Conservation (phyloP, 2,113 vertebrate species). For the Vulpes lagopus region DNA sequence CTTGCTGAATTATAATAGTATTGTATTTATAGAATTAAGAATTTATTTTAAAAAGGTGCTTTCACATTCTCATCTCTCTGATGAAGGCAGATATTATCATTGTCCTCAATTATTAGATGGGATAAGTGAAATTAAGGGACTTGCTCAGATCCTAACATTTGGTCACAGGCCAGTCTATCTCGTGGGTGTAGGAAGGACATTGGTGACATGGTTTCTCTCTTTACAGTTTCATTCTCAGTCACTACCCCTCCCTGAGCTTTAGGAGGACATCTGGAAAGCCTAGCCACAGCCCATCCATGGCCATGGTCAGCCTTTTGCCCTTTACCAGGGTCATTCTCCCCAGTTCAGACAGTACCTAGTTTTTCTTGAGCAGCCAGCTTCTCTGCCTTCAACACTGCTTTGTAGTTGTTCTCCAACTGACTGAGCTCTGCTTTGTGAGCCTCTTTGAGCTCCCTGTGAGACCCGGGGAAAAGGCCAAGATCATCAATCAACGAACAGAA, state of each 20-base stretch:
- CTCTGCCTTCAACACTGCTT: slow-evolving; percentile 72
- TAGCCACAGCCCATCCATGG: accelerated
- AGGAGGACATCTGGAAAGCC: background rate
- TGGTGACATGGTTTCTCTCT: background rate
- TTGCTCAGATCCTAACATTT: background rate
- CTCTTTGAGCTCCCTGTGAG: slow-evolving; percentile 74
- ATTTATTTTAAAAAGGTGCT: background rate
- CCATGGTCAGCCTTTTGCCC: background rate
- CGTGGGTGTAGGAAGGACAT: background rate
- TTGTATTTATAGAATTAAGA: slow-evolving; percentile 12
- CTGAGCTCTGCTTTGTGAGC: slow-evolving; percentile 60
- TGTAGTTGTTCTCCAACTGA: slow-evolving; percentile 74
- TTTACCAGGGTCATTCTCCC: background rate
- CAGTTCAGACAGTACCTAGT: slow-evolving; percentile 72
- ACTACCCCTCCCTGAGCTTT: background rate
- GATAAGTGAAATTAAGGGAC: background rate
- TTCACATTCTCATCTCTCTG: background rate
- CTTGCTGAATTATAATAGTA: background rate
- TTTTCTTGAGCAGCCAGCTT: slow-evolving; percentile 77
- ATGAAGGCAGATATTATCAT: background rate
- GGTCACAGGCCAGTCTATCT: background rate
- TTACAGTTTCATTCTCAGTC: background rate
- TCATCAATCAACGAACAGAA: background rate
- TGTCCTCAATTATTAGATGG: background rate
- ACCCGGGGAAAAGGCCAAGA: background rate